Base-by-base conservation (phyloP, 2,113 vertebrate species). In the Melanostigma gelatinosum region DNA sequence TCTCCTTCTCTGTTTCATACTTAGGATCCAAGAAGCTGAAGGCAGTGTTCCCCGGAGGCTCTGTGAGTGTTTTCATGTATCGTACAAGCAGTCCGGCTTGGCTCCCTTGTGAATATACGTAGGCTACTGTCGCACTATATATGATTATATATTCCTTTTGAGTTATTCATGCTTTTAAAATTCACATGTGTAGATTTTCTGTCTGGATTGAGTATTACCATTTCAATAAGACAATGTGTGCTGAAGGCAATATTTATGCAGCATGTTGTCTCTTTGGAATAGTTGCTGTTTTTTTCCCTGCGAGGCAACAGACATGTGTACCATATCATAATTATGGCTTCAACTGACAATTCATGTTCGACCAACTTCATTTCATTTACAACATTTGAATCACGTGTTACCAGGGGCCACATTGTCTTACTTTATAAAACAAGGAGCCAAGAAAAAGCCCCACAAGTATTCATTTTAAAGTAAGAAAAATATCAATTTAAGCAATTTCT, bases 21-120 rank as follows among this genome's bases (percentile, higher is more conserved):
- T 13, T 44, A 61, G 67, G 64, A 84, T 74, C 60, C 54, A 58
- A 82, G 82, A 69, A 52, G 74, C 11, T n/a, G 78, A 73, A 79
- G 74, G 38, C 74, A 71, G 50, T 50, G 27, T 15, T 13, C 40
- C 75, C 61, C 61, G n/a, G 11, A 77, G 82, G 78, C 75, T 73
- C 78, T 82, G 86, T 85, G 79, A 89, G 82, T 90, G 66, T 75
- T 89, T 82, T 77, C 24, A 84, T 88, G 44, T 83, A 40, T 75
- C 68, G 42, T 85, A 50, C 75, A 76, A 72, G 38, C 24, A 27
- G 65, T 54, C 46, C 13, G 0, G 11, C 36, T 62, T 5, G 2
- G 36, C 48, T 81, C 63, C 63, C 61, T 42, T 42, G 54, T 72
- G 66, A 67, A 63, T 52, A 55, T 55, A n/a, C n/a, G n/a, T n/a